Evolutionary conservation across 2,797 vertebrate species (phyloP).

Genomic region (Anas acuta): DNA sequence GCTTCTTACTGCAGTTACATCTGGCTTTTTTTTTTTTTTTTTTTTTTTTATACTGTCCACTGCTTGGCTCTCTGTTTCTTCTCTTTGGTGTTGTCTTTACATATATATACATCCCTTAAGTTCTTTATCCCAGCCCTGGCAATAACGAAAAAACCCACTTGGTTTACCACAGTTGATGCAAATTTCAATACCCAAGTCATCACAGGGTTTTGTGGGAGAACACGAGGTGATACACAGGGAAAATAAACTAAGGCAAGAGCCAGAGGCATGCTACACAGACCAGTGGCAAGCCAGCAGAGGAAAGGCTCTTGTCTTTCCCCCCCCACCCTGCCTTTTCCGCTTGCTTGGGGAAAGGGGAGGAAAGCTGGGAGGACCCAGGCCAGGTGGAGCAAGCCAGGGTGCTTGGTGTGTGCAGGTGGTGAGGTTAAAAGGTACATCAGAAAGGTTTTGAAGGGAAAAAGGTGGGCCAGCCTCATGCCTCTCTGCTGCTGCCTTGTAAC

Average conservation of each 20-base stretch:
- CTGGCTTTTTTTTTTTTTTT: not conserved
- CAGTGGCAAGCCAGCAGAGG: not conserved
- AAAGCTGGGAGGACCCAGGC: not conserved
- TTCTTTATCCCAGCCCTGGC: rapidly evolving
- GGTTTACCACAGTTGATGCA: not conserved
- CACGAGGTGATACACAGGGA: not conserved
- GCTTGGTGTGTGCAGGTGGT: rapidly evolving
- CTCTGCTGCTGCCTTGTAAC: not conserved
- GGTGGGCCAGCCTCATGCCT: rapidly evolving
- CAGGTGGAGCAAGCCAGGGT: rapidly evolving
- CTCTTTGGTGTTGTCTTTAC: not conserved
- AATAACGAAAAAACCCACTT: not conserved
- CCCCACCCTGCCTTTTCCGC: not conserved
- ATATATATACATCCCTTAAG: too few species aligned
- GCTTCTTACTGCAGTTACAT: not conserved
- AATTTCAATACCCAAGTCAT: not conserved
- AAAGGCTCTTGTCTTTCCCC: not conserved
- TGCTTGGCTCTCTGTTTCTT: not conserved
- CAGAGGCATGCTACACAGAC: rapidly evolving
- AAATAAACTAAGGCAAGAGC: not conserved
- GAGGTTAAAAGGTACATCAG: not conserved
- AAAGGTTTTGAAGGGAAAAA: not conserved
- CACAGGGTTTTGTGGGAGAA: not conserved
- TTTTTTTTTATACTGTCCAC: too few species aligned
- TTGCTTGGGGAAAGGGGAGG: rapidly evolving